Base-by-base conservation (phyloP, 2,888 invertebrate species). In the Tipula lateralis region DNA sequence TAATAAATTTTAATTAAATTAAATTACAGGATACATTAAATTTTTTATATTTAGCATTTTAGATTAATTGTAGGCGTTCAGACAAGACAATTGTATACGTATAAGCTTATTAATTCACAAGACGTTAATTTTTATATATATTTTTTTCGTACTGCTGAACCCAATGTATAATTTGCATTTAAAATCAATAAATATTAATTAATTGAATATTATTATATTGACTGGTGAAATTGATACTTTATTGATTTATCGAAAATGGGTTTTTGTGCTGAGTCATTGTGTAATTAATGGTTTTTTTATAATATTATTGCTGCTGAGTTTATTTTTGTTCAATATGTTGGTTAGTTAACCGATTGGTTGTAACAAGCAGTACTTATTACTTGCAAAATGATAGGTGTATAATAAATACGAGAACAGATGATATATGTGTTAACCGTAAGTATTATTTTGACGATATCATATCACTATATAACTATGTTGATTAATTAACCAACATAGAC, bases 1-100 rank as follows among this genome's bases (percentile, higher is more conserved):
- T 66, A 19, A 66, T 66, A 66, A 66, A 66, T 66, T 66, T 66
- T 66, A 24, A 66, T 66, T 66, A 66, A 66, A 66, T 66, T 66
- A 24, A 66, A 66, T 66, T 66, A 66, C 66, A 66, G 66, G 66
- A 66, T 66, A 66, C 66, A 66, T 66, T 44, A 66, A 66, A 66
- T 9, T 24, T 24, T 66, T 66, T 66, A 24, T 66, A 66, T 66
- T 66, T 66, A 66, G 9, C 24, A 66, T 66, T 24, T 66, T 66
- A 24, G 66, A 66, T 66, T 66, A 66, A 66, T 66, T 66, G 66
- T 66, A 66, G 66, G 66, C 66, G 66, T 66, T 24, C 19, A 66
- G 66, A 66, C 66, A 66, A 66, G 66, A 66, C 66, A 66, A 66
- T 66, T 66, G 66, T 66, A 66, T 66, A 66, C n/a, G n/a, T n/a